Evolutionary conservation across 2,797 vertebrate genomes (phyloP).

Genomic region (Rhinoraja longicauda): DNA sequence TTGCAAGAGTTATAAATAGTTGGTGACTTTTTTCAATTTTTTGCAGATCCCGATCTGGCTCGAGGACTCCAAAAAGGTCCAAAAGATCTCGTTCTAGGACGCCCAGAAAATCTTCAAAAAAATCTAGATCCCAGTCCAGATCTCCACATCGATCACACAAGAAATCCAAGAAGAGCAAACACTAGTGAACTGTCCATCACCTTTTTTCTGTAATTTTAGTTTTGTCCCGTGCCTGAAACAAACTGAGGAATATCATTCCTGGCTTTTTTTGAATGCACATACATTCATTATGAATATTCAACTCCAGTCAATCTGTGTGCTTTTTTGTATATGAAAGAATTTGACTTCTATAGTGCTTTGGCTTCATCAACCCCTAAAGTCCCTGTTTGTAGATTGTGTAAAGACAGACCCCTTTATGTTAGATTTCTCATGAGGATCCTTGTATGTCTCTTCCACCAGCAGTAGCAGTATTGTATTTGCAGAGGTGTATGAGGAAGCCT

Average conservation of each 20-base stretch:
- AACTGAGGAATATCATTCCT: slow-evolving; percentile 68
- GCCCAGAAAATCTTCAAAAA: slow-evolving; percentile 83
- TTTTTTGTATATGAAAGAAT: slow-evolving; percentile 84
- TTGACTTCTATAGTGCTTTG: slow-evolving; percentile 52
- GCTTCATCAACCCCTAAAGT: slow-evolving; percentile 20
- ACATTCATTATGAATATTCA: slow-evolving; percentile 67
- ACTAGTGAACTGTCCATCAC: slow-evolving; percentile 69
- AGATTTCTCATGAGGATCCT: slow-evolving; percentile 69
- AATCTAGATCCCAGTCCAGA: slow-evolving; percentile 90
- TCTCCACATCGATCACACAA: slow-evolving; percentile 98
- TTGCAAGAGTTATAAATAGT: slow-evolving; percentile 37
- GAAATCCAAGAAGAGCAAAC: slow-evolving; percentile 99
- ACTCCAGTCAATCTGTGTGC: slow-evolving; percentile 77
- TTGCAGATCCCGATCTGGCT: slow-evolving; percentile 83
- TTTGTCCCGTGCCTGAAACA: slow-evolving; percentile 75
- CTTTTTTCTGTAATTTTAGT: slow-evolving; percentile 62
- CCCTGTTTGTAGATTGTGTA: slow-evolving; percentile 36
- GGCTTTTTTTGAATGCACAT: slow-evolving; percentile 75
- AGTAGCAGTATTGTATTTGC: slow-evolving; percentile 77
- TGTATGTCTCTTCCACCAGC: slow-evolving; percentile 74
- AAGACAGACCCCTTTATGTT: slow-evolving; percentile 68
- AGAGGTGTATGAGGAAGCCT: slow-evolving; percentile 44
- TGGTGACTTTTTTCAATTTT: slow-evolving; percentile 38
- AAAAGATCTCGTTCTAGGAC: slow-evolving; percentile 84
- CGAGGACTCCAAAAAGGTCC: slow-evolving; percentile 91